Conservation (phyloP, 2,113 vertebrate genomes). For the Bufo bufo region DNA sequence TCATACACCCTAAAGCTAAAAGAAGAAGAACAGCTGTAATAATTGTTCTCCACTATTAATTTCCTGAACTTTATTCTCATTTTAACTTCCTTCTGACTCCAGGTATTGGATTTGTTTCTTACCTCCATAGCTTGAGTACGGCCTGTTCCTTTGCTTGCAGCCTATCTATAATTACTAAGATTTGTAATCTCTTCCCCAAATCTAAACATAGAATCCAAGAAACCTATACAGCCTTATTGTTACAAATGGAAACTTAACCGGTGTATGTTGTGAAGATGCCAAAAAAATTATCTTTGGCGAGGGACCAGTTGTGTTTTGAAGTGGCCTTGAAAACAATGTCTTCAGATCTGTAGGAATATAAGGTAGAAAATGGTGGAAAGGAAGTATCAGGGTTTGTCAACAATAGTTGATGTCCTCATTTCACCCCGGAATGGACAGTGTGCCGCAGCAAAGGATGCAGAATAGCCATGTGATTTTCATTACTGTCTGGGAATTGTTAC, state of each 20-base stretch:
- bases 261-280: neutral
- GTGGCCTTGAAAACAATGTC: slow-evolving; percentile 4
- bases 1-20: neutral
- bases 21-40: neutral
- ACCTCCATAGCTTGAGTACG: neutral
- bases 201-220: slow-evolving; percentile 4
- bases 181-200: neutral
- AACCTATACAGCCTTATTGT: neutral
- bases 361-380: neutral
- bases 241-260: slow-evolving; percentile 10
- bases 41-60: neutral
- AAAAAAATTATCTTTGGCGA: neutral
- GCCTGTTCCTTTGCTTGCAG: neutral
- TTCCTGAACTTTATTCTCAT: neutral
- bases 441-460: slow-evolving; percentile 32
- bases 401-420: slow-evolving; percentile 47
- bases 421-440: slow-evolving; percentile 48
- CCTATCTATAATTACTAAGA: slow-evolving; percentile 11
- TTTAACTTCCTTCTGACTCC: neutral
- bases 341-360: neutral
- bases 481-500: slow-evolving; percentile 49
- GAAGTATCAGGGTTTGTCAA: neutral
- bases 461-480: slow-evolving; percentile 54
- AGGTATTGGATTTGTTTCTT: neutral
- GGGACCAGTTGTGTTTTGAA: neutral